Base-by-base conservation (phyloP, 2,797 vertebrate genomes). In the Petrocephalus schoutedeni region DNA sequence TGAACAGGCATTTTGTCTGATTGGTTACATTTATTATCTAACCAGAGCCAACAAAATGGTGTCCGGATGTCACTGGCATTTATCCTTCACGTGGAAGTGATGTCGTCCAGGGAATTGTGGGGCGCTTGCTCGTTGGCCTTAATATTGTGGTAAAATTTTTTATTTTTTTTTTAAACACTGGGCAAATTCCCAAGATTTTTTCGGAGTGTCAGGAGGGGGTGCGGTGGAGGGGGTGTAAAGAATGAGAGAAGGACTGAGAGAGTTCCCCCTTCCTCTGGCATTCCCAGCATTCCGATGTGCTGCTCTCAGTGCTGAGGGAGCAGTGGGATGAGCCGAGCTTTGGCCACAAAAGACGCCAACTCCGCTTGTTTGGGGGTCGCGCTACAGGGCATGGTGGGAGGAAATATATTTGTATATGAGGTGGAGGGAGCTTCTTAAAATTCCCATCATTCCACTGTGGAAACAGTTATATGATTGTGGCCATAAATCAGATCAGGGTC, bases 401-500 rank as follows among this genome's bases (percentile, higher is more conserved):
- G 58, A 53, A 16, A 49, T 28, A 16, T 85, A 80, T 84, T 58
- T 49, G 80, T 61, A 53, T 59, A 49, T 7, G 16, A 54, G 87
- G 57, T 59, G 93, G 91, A 90, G 93, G 92, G 93, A 91, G 91
- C 93, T 92, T 92, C 93, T 91, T 91, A 90, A 92, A 93, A 96
- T 96, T 95, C 95, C 89, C 91, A 45, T 89, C 93, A 96, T 96
- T 95, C 95, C 94, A 92, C 89, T 88, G 87, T 90, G 88, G 90
- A 91, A 94, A 92, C 93, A 95, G 96, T 93, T 94, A 93, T 93
- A 94, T 90, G 89, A 89, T 90, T 91, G 91, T 89, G 89, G 93
- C 92, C 95, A 95, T 96, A 96, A 96, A 96, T 96, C 95, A 96
- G 94, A 94, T 94, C 28, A 36, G 93, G 93, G 87, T 93, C 93